Conservation (phyloP, 2,113 vertebrate species). For the Bos javanicus region DNA sequence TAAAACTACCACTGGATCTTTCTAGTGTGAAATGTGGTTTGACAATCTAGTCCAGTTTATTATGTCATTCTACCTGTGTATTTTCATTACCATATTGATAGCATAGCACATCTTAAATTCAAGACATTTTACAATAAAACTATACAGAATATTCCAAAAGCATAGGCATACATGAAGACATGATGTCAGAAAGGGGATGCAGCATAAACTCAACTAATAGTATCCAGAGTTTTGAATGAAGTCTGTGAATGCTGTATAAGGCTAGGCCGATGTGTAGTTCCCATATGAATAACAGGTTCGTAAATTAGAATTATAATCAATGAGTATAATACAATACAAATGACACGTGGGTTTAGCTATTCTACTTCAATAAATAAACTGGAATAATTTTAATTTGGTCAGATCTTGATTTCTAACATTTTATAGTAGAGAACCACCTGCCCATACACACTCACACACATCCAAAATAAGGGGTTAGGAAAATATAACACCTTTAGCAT, state of each 20-base stretch:
- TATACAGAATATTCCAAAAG: background rate
- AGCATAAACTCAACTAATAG: background rate
- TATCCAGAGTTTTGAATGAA: slow-evolving; percentile 12
- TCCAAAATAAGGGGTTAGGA: background rate
- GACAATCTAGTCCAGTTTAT: background rate
- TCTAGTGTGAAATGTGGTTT: background rate
- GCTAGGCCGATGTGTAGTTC: slow-evolving; percentile 30
- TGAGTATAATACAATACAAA: slow-evolving; percentile 52
- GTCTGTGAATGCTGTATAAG: slow-evolving; percentile 12
- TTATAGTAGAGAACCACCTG: slow-evolving; percentile 4
- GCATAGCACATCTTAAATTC: background rate
- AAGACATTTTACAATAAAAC: background rate
- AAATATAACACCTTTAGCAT: rapidly evolving
- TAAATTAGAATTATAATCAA: slow-evolving; percentile 69
- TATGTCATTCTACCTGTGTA: background rate
- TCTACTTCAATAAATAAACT: slow-evolving; percentile 46
- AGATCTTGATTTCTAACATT: slow-evolving; percentile 46
- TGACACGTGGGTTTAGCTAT: slow-evolving; percentile 65
- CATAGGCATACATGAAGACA: slow-evolving; percentile 32
- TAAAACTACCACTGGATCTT: background rate
- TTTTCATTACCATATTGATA: background rate
- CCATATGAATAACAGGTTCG: slow-evolving; percentile 68
- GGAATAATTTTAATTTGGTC: slow-evolving; percentile 57
- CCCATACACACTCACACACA: background rate
- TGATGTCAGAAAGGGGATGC: slow-evolving; percentile 12